Conservation (phyloP, 2,888 invertebrate genomes). For the Diogma glabrata region DNA sequence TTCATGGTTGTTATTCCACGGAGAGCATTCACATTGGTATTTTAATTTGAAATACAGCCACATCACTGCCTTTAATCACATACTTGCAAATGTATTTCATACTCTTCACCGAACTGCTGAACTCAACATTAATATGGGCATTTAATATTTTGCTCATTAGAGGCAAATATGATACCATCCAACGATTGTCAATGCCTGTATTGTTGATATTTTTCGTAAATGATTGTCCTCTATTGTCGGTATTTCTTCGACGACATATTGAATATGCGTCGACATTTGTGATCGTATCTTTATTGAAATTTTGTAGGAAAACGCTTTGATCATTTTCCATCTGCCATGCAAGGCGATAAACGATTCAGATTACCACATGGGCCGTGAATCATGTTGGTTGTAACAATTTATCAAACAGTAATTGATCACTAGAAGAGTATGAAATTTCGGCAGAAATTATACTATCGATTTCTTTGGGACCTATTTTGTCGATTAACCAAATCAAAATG, state of each 20-base stretch:
- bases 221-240: constrained; percentile 20
- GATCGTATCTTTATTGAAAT: constrained; percentile 20
- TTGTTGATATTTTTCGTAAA: no score
- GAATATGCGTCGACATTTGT: constrained; percentile 23
- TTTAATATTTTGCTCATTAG: no score
- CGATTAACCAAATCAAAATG: no score
- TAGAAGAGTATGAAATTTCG: no score
- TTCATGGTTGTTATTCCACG: not conserved
- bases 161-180: no score
- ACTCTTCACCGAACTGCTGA: constrained; percentile 22
- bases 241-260: constrained; percentile 18
- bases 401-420: no score
- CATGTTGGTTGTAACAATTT: constrained; percentile 8
- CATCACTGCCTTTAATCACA: no score
- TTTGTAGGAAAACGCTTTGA: constrained; percentile 20
- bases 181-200: no score
- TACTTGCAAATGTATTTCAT: constrained; percentile 29
- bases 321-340: constrained; percentile 20
- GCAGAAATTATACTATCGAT: no score
- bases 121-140: constrained; percentile 29
- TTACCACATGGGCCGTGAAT: not conserved
- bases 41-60: no score
- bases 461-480: no score
- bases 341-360: no score
- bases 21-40: not conserved